Conservation (phyloP, 2,797 vertebrate species). For the Parambassis ranga region DNA sequence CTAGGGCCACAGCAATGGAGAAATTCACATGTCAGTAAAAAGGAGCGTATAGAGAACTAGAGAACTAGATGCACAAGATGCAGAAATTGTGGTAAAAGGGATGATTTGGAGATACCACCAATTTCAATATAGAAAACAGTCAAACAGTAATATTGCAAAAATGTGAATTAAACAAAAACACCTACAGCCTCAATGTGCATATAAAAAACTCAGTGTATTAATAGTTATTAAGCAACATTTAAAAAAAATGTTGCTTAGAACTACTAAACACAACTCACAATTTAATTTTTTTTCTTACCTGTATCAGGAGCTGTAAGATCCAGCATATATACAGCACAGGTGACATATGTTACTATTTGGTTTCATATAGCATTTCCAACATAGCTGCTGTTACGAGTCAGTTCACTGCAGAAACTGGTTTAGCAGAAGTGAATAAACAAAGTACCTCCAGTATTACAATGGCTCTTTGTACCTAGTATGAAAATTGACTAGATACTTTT, state of each 20-base stretch:
- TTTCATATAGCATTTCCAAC: not conserved
- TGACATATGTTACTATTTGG: not conserved
- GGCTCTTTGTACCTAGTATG: not conserved
- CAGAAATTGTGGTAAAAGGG: not conserved
- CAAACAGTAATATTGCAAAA: no score
- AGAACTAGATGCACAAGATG: not conserved
- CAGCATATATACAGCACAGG: not conserved
- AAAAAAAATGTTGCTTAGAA: no score
- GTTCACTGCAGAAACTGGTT: not conserved
- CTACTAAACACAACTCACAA: no score
- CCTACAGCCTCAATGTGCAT: no score
- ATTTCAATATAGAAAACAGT: no score
- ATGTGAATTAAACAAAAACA: no score
- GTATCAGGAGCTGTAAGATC: not conserved
- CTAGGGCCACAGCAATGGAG: not conserved
- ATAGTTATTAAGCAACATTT: no score
- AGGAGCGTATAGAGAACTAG: fast-evolving
- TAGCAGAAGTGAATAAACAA: not conserved
- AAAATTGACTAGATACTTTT: no score
- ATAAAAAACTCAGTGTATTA: no score
- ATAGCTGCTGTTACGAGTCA: not conserved
- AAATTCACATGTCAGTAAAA: not conserved
- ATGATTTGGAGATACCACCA: not conserved
- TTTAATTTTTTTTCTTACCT: not conserved
- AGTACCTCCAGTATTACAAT: not conserved